phyloP scores from a whole-genome alignment of 2,113 vertebrate species.

The Clarias batrachus region DNA sequence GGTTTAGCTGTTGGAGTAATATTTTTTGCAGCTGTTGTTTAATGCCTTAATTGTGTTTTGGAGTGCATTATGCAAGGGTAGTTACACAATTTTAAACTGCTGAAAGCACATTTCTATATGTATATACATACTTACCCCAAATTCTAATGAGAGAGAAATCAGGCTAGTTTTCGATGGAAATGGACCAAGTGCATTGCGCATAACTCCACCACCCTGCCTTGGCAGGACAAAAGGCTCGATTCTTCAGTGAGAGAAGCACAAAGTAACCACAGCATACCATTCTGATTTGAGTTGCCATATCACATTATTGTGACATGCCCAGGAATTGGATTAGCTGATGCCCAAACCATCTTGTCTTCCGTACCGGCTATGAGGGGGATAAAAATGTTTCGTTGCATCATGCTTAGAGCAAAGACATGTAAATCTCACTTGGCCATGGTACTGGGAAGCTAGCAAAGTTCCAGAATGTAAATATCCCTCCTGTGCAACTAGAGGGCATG shows the following conservation, averaged over 20 bases:
- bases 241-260: background rate
- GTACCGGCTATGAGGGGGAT: background rate
- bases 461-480: background rate
- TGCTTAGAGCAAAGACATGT: background rate
- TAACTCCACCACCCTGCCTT: background rate
- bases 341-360: background rate
- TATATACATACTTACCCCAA: background rate
- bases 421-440: background rate
- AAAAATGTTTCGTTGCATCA: background rate
- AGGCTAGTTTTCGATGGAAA: background rate
- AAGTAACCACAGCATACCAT: constrained; percentile 9
- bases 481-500: background rate
- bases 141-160: background rate
- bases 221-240: background rate
- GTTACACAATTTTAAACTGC: background rate
- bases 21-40: constrained; percentile 28
- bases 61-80: background rate
- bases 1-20: constrained; percentile 10
- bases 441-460: background rate
- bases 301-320: background rate
- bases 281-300: background rate
- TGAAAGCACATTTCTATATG: background rate
- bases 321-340: background rate
- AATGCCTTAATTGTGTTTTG: background rate
- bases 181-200: background rate